Evolutionary conservation across 1,140 invertebrate species (phyloP).

Genomic region (Orius laevigatus): DNA sequence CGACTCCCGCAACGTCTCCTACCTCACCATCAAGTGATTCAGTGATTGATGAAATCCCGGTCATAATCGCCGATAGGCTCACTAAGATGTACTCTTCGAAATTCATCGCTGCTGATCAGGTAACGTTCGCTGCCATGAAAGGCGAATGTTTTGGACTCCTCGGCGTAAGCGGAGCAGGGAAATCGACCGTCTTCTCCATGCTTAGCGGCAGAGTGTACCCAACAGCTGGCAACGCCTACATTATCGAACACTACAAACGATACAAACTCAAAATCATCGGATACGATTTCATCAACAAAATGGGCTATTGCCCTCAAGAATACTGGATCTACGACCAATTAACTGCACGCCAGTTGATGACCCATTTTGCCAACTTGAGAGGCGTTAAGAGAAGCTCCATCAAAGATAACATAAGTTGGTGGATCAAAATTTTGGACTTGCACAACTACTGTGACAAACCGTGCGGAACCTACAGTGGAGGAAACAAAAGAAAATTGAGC

Average conservation of each 20-base stretch:
- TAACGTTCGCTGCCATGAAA: slow-evolving; percentile 44
- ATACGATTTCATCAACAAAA: slow-evolving; percentile 15
- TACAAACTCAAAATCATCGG: neutral
- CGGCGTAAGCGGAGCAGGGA: slow-evolving; percentile 73
- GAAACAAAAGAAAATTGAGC: slow-evolving; percentile 88
- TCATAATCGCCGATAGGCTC: slow-evolving; percentile 18
- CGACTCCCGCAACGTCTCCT: no score
- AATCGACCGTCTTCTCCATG: slow-evolving; percentile 81
- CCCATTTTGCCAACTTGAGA: slow-evolving; percentile 54
- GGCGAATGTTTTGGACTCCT: slow-evolving; percentile 83
- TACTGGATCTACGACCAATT: slow-evolving; percentile 67
- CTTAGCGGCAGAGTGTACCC: slow-evolving; percentile 44
- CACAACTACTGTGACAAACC: slow-evolving; percentile 17
- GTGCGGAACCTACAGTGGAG: slow-evolving; percentile 45
- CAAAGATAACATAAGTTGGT: slow-evolving; percentile 31
- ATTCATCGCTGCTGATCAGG: slow-evolving; percentile 44
- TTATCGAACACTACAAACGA: neutral
- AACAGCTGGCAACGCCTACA: slow-evolving; percentile 18
- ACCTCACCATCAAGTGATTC: no score
- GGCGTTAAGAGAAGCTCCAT: slow-evolving; percentile 42
- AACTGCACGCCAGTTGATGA: slow-evolving; percentile 60
- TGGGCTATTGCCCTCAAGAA: slow-evolving; percentile 73
- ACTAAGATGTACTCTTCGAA: slow-evolving; percentile 18
- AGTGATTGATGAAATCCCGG: slow-evolving; percentile 12
- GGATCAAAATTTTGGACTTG: slow-evolving; percentile 32